Conservation (phyloP, 2,888 invertebrate species). For the Coremacera marginata region DNA sequence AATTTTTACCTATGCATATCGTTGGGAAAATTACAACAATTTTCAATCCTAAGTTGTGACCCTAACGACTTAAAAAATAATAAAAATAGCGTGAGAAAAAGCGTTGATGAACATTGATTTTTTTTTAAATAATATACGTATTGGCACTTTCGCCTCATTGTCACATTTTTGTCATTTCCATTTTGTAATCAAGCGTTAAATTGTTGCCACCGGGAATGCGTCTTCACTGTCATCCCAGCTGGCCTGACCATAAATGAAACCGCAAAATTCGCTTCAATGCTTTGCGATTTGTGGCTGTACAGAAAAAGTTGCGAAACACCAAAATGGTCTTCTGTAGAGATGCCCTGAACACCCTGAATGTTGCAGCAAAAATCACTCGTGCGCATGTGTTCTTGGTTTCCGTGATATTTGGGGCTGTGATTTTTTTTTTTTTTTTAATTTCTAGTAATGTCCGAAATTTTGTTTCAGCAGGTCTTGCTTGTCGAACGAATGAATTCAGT, state of each 20-base stretch:
- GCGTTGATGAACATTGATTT: neutral
- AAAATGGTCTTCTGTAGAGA: neutral
- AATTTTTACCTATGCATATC: too few species aligned
- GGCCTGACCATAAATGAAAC: neutral
- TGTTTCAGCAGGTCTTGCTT: neutral
- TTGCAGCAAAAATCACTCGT: slow-evolving; percentile 1
- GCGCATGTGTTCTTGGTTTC: neutral
- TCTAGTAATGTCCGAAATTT: neutral
- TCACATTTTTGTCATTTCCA: neutral
- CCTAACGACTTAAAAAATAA: neutral
- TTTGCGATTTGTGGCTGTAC: neutral
- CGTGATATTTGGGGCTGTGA: neutral
- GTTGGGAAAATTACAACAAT: neutral
- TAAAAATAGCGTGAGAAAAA: neutral
- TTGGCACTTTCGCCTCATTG: neutral
- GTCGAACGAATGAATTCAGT: neutral
- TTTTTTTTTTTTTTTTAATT: neutral
- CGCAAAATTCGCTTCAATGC: slow-evolving; percentile 3
- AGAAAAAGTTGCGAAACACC: neutral
- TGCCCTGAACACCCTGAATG: neutral
- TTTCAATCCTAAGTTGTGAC: neutral
- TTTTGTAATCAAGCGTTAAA: slow-evolving; percentile 29
- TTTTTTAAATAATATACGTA: neutral
- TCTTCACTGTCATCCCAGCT: neutral
- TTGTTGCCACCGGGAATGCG: slow-evolving; percentile 1